phyloP scores from a whole-genome alignment of 2,113 vertebrate genomes.

The Platichthys flesus region DNA sequence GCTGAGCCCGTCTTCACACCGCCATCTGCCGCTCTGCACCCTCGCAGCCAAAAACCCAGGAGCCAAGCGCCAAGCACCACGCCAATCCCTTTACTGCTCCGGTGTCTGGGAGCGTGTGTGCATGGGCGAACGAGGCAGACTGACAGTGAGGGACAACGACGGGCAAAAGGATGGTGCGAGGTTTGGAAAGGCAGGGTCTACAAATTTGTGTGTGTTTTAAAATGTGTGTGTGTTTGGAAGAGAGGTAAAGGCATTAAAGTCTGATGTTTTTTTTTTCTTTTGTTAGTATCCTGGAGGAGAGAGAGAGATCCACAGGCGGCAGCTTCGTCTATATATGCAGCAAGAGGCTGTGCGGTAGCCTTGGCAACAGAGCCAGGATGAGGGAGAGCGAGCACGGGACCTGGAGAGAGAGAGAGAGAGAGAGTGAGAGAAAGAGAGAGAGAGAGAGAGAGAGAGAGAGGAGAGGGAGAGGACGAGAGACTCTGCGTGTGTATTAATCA shows the following conservation, averaged over 20 bases:
- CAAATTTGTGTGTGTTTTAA: constrained; percentile 1
- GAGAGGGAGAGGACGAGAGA: no score
- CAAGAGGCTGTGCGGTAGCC: constrained; percentile 82
- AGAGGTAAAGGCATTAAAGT: constrained; percentile 48
- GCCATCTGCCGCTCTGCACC: constrained; percentile 65
- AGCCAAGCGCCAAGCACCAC: constrained; percentile 63
- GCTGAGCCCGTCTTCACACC: constrained; percentile 70
- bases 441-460: background rate
- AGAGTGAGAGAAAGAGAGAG: constrained; percentile 2
- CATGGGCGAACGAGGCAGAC: constrained; percentile 23
- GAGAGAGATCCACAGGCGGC: constrained; percentile 76
- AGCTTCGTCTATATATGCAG: constrained; percentile 79
- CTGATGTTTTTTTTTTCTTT: constrained; percentile 67
- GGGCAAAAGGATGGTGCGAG: constrained; percentile 27
- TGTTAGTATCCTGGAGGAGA: constrained; percentile 76
- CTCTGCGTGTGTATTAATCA: constrained; percentile 36
- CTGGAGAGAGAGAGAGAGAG: constrained; percentile 27
- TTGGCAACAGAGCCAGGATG: constrained; percentile 81
- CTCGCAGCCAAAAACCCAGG: constrained; percentile 56
- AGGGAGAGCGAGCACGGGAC: constrained; percentile 54
- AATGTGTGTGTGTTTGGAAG: constrained; percentile 25
- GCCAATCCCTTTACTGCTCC: constrained; percentile 70
- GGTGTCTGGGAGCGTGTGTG: constrained; percentile 48
- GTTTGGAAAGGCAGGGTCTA: constrained; percentile 30
- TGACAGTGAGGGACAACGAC: constrained; percentile 23